A percentile compares a stretch with the other conserved stretches of the same genome.
These are phyloP conservation scores for Agrochola lychnidis DNA, from an alignment of 2,888 invertebrate species.

Conservation along the genomic window DNA sequence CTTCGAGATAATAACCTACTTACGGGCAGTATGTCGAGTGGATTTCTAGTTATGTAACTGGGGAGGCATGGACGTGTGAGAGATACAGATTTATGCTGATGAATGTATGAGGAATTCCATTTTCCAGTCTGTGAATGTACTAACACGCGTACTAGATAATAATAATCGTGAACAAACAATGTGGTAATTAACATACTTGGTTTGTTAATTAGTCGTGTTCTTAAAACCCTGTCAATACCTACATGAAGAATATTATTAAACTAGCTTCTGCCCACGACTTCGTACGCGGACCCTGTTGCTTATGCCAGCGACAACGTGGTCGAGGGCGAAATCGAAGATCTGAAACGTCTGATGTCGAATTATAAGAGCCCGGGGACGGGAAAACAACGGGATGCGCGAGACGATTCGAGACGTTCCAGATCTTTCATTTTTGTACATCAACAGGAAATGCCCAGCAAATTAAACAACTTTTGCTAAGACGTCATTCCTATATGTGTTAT, in stretches of 20 bases:
- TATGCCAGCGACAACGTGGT: too few species aligned
- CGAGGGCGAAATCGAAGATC: too few species aligned
- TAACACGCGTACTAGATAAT: neutral
- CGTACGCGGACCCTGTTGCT: too few species aligned
- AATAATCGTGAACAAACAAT: slow-evolving; percentile 16
- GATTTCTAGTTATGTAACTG: slow-evolving; percentile 50
- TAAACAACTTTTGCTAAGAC: too few species aligned
- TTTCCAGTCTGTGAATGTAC: neutral
- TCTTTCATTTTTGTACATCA: too few species aligned
- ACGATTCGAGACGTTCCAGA: too few species aligned
- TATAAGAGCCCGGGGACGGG: too few species aligned
- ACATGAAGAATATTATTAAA: neutral
- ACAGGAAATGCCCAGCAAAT: too few species aligned
- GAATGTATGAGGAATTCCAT: slow-evolving; percentile 22
- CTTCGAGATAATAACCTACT: slow-evolving; percentile 66
- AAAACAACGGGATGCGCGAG: too few species aligned
- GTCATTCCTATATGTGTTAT: too few species aligned
- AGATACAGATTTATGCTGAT: slow-evolving; percentile 26
- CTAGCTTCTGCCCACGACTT: too few species aligned
- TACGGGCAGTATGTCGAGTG: slow-evolving; percentile 52
- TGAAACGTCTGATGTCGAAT: too few species aligned
- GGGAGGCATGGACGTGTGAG: slow-evolving; percentile 19
- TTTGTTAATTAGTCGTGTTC: slow-evolving; percentile 19
- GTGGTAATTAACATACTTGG: slow-evolving; percentile 20
- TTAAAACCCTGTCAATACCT: neutral